Percentiles rank a stretch among this genome's conserved stretches.
Evolutionary conservation across 2,888 invertebrate species (phyloP).

Genomic region (Drosophila formosana): DNA sequence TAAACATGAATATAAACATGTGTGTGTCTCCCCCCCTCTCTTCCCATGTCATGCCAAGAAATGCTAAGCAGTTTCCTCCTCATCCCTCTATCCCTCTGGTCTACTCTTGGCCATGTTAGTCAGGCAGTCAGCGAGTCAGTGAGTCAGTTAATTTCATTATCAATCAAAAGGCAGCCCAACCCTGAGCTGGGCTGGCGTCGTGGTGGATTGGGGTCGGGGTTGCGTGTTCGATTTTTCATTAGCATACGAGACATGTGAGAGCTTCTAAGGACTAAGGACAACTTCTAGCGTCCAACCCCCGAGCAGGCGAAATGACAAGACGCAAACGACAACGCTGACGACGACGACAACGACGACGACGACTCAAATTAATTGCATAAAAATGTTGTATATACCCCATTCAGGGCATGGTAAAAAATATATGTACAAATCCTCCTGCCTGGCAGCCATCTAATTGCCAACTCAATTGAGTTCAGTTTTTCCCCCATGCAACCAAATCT

Average conservation of each 20-base stretch:
- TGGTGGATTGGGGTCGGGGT: constrained; percentile 13
- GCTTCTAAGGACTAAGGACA: constrained; percentile 39
- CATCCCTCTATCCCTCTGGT: background rate
- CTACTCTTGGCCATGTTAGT: background rate
- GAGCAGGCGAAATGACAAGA: constrained; percentile 43
- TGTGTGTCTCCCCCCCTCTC: background rate
- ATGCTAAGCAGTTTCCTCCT: constrained; percentile 63
- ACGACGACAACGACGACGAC: constrained; percentile 45
- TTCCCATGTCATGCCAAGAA: constrained; percentile 67
- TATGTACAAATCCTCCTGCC: constrained; percentile 44
- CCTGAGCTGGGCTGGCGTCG: constrained; percentile 8
- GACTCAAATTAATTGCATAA: constrained; percentile 79
- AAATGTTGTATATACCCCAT: constrained; percentile 57
- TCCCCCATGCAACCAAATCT: background rate
- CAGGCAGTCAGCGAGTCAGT: constrained; percentile 5
- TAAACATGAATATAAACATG: constrained; percentile 51
- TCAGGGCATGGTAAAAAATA: constrained; percentile 14
- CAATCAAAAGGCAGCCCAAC: constrained; percentile 64
- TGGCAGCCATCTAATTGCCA: constrained; percentile 74
- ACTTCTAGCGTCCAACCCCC: constrained; percentile 15
- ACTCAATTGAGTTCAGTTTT: constrained; percentile 59
- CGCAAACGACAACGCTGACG: constrained; percentile 52
- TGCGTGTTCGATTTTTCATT: constrained; percentile 79
- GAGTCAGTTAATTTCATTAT: constrained; percentile 72
- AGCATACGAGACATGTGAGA: constrained; percentile 66